phyloP scores from a whole-genome alignment of 2,113 vertebrate species.

The Chauna torquata region DNA sequence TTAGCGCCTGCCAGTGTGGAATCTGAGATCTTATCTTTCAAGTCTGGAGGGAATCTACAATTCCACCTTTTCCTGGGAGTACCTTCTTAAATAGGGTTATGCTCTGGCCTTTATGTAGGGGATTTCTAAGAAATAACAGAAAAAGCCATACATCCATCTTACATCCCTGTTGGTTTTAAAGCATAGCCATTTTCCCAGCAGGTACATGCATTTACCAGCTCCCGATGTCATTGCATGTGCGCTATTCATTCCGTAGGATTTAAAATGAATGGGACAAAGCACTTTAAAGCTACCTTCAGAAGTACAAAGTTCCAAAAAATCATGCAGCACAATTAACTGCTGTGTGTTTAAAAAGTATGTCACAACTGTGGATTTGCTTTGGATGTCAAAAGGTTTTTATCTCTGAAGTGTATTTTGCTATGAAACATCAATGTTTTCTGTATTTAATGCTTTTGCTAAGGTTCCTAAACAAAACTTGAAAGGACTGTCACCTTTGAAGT shows the following conservation, averaged over 20 bases:
- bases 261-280: constrained; percentile 63
- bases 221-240: constrained; percentile 36
- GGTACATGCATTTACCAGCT: constrained; percentile 48
- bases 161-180: constrained; percentile 59
- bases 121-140: constrained; percentile 39
- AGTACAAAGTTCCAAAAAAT: constrained; percentile 59
- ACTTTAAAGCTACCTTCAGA: constrained; percentile 46
- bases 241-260: constrained; percentile 26
- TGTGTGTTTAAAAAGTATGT: constrained; percentile 16
- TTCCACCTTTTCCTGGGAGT: constrained; percentile 35
- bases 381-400: constrained; percentile 30
- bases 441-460: constrained; percentile 41
- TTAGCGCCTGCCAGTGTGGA: constrained; percentile 38
- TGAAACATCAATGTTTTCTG: constrained; percentile 56
- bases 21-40: constrained; percentile 43
- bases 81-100: constrained; percentile 24
- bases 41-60: constrained; percentile 31
- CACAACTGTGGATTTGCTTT: constrained; percentile 2
- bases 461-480: constrained; percentile 51
- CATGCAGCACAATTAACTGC: constrained; percentile 35
- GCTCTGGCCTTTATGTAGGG: constrained; percentile 33
- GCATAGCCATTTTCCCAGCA: constrained; percentile 55
- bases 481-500: constrained; percentile 34
- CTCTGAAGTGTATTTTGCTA: constrained; percentile 21
- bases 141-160: constrained; percentile 34